phyloP scores from a whole-genome alignment of 2,888 invertebrate genomes.

The Thecocarcelia acutangulata region DNA sequence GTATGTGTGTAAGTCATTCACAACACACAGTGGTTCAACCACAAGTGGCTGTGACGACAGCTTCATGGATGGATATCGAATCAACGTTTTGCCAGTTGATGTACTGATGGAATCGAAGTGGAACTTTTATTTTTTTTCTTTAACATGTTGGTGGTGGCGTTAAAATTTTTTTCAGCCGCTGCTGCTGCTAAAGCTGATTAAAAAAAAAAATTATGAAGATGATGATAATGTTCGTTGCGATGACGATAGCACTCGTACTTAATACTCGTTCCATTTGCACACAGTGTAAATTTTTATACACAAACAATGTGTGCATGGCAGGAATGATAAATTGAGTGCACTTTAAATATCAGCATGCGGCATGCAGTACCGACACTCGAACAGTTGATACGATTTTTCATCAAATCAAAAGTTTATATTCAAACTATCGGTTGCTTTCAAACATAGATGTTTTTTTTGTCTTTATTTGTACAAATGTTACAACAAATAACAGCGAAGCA shows the following conservation, averaged over 20 bases:
- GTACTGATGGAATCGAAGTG: conserved; percentile 45
- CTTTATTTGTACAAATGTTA: no score
- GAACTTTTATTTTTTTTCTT: conserved; percentile 33
- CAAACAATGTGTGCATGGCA: no score
- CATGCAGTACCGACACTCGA: no score
- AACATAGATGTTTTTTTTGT: no score
- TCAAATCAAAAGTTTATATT: no score
- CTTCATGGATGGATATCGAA: conserved; percentile 51
- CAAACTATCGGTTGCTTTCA: no score
- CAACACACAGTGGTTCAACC: conserved; percentile 4
- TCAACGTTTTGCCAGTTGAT: conserved; percentile 59
- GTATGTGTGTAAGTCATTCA: no score
- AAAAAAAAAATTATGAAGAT: conserved; percentile 13
- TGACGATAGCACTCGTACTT: conserved; percentile 31
- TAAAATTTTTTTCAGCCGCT: conserved; percentile 28
- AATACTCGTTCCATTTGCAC: not conserved
- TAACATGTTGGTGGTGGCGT: conserved; percentile 22
- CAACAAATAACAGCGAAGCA: no score
- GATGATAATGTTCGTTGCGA: conserved; percentile 20
- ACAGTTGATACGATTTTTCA: no score
- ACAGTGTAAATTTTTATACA: no score
- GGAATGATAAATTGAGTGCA: no score
- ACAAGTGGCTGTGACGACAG: conserved; percentile 68
- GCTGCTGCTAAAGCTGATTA: conserved; percentile 16
- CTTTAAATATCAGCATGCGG: no score